These are phyloP conservation scores for Chrysocyon brachyurus DNA, from an alignment of 2,797 vertebrate species.

Conservation along the genomic window DNA sequence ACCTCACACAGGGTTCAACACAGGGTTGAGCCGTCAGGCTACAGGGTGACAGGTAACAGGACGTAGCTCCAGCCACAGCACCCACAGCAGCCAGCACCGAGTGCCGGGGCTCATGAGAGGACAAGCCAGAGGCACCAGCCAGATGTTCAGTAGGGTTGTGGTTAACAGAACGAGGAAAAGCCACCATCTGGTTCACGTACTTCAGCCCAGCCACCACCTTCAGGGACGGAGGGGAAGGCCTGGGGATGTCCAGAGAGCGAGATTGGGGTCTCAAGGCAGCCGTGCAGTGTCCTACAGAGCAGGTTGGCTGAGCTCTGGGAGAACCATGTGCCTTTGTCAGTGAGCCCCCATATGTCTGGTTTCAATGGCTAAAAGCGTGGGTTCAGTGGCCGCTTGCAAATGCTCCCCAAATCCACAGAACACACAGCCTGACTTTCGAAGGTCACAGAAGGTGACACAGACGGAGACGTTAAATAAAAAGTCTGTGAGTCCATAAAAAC, in stretches of 20 bases:
- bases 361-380: fast-evolving
- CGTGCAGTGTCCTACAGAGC: fast-evolving
- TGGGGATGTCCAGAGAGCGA: fast-evolving
- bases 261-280: not conserved
- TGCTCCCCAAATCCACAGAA: fast-evolving
- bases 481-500: fast-evolving
- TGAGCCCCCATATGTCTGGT: fast-evolving
- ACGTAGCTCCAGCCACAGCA: fast-evolving
- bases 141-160: fast-evolving
- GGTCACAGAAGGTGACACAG: fast-evolving
- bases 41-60: not conserved
- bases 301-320: not conserved
- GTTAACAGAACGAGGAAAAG: not conserved
- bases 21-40: too few relatives aligned
- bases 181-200: fast-evolving
- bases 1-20: too few relatives aligned
- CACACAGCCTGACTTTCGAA: not conserved
- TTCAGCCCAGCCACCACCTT: fast-evolving
- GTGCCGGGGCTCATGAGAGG: fast-evolving
- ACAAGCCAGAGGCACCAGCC: not conserved
- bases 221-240: fast-evolving
- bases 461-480: fast-evolving
- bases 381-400: not conserved
- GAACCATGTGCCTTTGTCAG: not conserved
- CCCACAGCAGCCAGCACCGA: not conserved